phyloP scores from a whole-genome alignment of 2,797 vertebrate species.

The Sebastes matsubarae region DNA sequence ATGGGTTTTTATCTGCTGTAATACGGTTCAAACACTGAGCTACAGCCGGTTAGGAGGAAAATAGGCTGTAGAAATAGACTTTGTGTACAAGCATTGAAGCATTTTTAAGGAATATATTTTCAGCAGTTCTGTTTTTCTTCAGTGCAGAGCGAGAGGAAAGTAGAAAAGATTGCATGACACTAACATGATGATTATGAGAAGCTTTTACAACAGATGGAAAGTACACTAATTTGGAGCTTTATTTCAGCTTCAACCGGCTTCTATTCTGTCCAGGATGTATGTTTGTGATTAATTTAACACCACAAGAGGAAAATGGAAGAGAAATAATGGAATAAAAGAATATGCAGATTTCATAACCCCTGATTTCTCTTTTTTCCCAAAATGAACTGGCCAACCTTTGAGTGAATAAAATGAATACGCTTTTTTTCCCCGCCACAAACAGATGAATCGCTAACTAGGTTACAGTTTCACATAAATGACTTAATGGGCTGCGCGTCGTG shows the following conservation, averaged over 20 bases:
- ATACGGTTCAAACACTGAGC: conserved; percentile 59
- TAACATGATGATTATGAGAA: neutral
- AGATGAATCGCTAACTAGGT: conserved; percentile 61
- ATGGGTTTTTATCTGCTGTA: conserved; percentile 68
- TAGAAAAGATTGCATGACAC: neutral
- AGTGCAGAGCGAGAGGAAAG: neutral
- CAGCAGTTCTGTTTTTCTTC: neutral
- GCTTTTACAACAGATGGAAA: conserved; percentile 20
- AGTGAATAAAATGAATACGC: conserved; percentile 58
- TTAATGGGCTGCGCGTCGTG: conserved; percentile 57
- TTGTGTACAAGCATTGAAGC: conserved; percentile 21
- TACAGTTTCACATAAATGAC: conserved; percentile 66
- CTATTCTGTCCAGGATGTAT: neutral
- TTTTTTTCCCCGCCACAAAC: conserved; percentile 46
- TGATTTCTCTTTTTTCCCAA: conserved; percentile 3
- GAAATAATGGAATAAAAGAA: conserved; percentile 40
- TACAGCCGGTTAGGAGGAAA: conserved; percentile 36
- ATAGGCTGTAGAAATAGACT: conserved; percentile 36
- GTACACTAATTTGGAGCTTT: conserved; percentile 10
- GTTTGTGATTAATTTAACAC: conserved; percentile 26
- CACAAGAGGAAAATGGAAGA: conserved; percentile 35
- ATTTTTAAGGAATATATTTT: conserved; percentile 3
- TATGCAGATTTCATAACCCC: conserved; percentile 46
- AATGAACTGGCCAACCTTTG: conserved; percentile 35
- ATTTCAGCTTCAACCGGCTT: conserved; percentile 1